Conservation (phyloP, 1,140 invertebrate genomes). For the Cydia strobilella region DNA sequence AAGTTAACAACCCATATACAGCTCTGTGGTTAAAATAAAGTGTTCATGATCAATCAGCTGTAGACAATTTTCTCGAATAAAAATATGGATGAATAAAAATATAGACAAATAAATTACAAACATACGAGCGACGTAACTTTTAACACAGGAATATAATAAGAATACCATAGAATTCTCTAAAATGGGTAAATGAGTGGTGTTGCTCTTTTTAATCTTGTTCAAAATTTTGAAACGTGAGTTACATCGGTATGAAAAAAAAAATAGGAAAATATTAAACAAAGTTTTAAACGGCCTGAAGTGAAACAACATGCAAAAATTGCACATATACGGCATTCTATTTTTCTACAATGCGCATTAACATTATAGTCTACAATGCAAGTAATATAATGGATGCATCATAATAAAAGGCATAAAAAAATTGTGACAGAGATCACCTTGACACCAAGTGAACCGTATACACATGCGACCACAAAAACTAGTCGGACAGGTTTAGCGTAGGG, state of each 20-base stretch:
- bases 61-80: background rate
- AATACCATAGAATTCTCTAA: too few species aligned
- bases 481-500: slow-evolving; percentile 52
- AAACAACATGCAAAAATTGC: too few species aligned
- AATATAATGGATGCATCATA: background rate
- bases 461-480: slow-evolving; percentile 48
- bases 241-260: too few species aligned
- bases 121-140: too few species aligned
- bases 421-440: slow-evolving; percentile 42
- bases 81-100: background rate
- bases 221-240: too few species aligned
- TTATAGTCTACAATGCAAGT: background rate
- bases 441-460: slow-evolving; percentile 40
- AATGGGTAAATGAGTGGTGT: too few species aligned
- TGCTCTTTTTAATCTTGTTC: too few species aligned
- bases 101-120: too few species aligned
- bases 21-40: background rate
- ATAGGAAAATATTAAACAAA: too few species aligned
- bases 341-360: background rate
- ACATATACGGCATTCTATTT: too few species aligned
- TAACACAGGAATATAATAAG: too few species aligned
- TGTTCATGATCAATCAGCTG: background rate
- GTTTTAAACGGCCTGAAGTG: too few species aligned
- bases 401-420: slow-evolving; percentile 1
- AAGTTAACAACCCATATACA: background rate